Evolutionary conservation across 1,140 invertebrate genomes (phyloP), one percentile per base, ranked within the genome.

Genomic region (Drosophila triauraria): DNA sequence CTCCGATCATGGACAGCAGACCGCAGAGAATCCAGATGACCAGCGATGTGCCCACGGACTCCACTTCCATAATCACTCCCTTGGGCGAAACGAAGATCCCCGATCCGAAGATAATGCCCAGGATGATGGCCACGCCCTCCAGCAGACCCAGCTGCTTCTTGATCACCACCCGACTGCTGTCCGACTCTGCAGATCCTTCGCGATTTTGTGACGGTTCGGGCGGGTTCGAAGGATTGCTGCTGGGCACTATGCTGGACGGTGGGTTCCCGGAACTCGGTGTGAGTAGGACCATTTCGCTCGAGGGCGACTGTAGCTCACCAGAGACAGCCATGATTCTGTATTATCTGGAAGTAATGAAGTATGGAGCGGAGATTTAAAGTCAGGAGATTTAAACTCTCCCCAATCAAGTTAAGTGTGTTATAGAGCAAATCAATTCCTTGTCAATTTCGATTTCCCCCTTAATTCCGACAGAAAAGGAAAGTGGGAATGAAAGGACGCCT

Each of bases 31-130:
- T 93, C 98, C 98, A 99, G 38, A 99, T 95, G n/a, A 97, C 92
- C 5, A 99, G 93, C 0, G 98, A 97, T 25, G 97, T 94, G 54
- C 97, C 97, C 15, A 98, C 95, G 44, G 98, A 98, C 4, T 97
- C 97, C 1, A 97, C 96, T 93, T 98, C 95, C 74, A 95, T 92
- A 8, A 99, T 94, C 7, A 99, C 98, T 76, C 98, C 99, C 93
- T 97, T 98, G 0, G 99, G 99, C 1, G 98, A 98, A 46, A 99
- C 97, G 93, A 99, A 99, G 85, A 99, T 99, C 93, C 97, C 97
- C 56, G 97, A 97, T 3, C 97, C 97, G 82, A 98, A 96, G 79
- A 98, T 98, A 35, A 97, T 97, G 47, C 97, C 97, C 67, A 98
- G 93, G 87, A 98, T 97, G 60, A 98, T 97, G 43, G 96, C 96